Percentiles rank a stretch among this genome's conserved stretches.
Conservation (phyloP, 2,888 invertebrate genomes). For the Noctua pronuba region DNA sequence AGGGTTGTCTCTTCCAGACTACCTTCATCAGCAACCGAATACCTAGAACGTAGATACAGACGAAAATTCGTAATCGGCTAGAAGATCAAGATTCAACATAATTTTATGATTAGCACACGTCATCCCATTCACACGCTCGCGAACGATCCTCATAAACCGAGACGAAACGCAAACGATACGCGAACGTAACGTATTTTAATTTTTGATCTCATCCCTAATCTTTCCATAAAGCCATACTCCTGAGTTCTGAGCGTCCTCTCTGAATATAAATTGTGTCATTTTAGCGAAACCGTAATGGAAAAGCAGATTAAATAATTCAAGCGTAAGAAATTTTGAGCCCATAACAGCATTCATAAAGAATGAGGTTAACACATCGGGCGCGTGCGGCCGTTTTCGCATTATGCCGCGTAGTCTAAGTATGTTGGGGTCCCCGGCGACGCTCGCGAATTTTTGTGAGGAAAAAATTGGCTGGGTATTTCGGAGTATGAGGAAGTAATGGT, state of each 20-base stretch:
- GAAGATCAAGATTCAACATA: slow-evolving; percentile 13
- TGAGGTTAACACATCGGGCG: slow-evolving; percentile 83
- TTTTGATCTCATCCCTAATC: slow-evolving; percentile 85
- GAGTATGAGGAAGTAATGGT: slow-evolving; percentile 29
- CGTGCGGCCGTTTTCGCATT: slow-evolving; percentile 69
- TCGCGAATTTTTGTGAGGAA: slow-evolving; percentile 26
- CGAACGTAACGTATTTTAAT: slow-evolving; percentile 76
- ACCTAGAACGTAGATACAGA: not conserved
- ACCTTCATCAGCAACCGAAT: not conserved
- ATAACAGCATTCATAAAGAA: slow-evolving; percentile 88
- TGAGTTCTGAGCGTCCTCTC: slow-evolving; percentile 77
- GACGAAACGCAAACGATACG: slow-evolving; percentile 54
- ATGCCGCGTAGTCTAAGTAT: slow-evolving; percentile 61
- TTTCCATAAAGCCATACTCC: slow-evolving; percentile 84
- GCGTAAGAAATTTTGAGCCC: slow-evolving; percentile 88
- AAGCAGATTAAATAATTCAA: slow-evolving; percentile 89
- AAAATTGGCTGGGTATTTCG: slow-evolving; percentile 18
- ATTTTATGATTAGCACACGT: slow-evolving; percentile 54
- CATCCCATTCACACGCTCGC: slow-evolving; percentile 40
- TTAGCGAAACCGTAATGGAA: slow-evolving; percentile 88
- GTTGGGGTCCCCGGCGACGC: slow-evolving; percentile 35
- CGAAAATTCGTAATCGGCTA: slow-evolving; percentile 6
- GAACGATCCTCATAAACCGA: slow-evolving; percentile 55
- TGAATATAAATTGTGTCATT: slow-evolving; percentile 89
- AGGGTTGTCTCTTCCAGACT: not conserved